Base-by-base conservation (phyloP, 2,888 invertebrate species). In the Drosophila bunnanda region DNA sequence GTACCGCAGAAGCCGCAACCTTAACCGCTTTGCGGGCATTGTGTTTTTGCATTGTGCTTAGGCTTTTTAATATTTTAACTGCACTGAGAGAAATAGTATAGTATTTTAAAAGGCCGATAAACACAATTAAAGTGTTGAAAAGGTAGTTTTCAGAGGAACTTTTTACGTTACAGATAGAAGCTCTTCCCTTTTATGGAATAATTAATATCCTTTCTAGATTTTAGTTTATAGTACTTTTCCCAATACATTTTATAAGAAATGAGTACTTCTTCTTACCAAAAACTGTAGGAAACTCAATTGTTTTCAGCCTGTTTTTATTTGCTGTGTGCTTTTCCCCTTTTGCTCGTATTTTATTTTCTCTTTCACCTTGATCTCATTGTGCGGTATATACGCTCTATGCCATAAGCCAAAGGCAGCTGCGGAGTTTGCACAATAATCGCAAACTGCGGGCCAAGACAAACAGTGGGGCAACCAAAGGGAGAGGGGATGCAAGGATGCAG, bases 61-160 rank as follows among this genome's bases (percentile, higher is more conserved):
- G 82, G 76, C 82, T 77, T 67, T 87, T 85, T 87, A 85, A 87
- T 85, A 85, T 85, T 87, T 84, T 74, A 85, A 75, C 64, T 73
- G 77, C 76, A 52, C 50, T 52, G 50, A 15, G 34, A 6, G 20
- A 52, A 52, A 32, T 15, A 10, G 12, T 2, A 17, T 17, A 4
- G 3, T 30, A 1, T 3, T 6, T 10, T 4, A 10, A 7, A 30
- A 13, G 28, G 7, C 6, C 2, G 0, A 12, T 12, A 20, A 41
- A 1, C 17, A 1, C 4, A 4, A 10, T 9, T 4, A 17, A 9
- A 10, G 39, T 17, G 4, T 39, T 4, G 10, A 39, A 17, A 17
- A 10, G n/a, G 2, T 3, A n/a, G n/a, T 38, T 41, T 12, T 20
- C 0, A 12, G 17, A 20, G 10, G 0, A 39, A 5, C 25, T 25